Evolutionary conservation across 53 echinoderm and acorn worm genomes (phyloP).

Genomic region (Pentamera pediparva): DNA sequence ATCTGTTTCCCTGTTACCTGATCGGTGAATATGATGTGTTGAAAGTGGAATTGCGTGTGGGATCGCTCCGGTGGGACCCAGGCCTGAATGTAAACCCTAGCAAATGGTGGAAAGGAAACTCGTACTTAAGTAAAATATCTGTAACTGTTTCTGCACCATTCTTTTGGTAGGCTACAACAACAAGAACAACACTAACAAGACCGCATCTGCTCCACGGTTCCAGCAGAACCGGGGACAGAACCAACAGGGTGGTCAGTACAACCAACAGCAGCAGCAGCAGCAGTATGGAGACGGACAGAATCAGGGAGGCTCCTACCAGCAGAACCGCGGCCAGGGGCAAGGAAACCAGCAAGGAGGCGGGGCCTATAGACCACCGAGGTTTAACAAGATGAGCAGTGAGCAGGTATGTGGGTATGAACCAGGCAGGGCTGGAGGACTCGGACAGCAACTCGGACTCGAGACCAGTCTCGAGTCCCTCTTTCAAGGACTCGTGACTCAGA

Average conservation of each 20-base stretch:
- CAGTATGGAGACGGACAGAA: conserved; percentile 16
- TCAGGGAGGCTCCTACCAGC: conserved; percentile 36
- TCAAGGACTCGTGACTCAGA: too few relatives aligned
- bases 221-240: conserved; percentile 36
- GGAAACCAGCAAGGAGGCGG: conserved; percentile 9
- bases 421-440: too few relatives aligned
- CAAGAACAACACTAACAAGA: conserved; percentile 24
- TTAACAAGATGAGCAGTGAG: conserved; percentile 67
- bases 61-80: background rate
- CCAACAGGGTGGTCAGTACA: conserved; percentile 32
- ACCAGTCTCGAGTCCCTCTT: too few relatives aligned
- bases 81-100: background rate
- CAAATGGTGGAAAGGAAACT: background rate
- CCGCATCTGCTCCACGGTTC: conserved; percentile 39
- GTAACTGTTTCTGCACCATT: background rate
- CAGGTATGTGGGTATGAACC: too few relatives aligned
- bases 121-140: background rate
- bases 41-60: too few relatives aligned
- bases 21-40: too few relatives aligned
- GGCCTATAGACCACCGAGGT: conserved; percentile 50
- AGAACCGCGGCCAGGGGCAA: background rate
- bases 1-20: too few relatives aligned
- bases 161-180: conserved; percentile 13
- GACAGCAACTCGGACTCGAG: too few relatives aligned
- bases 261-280: conserved; percentile 48